Conservation (phyloP, 2,113 vertebrate genomes). For the Muscicapa adusta region DNA sequence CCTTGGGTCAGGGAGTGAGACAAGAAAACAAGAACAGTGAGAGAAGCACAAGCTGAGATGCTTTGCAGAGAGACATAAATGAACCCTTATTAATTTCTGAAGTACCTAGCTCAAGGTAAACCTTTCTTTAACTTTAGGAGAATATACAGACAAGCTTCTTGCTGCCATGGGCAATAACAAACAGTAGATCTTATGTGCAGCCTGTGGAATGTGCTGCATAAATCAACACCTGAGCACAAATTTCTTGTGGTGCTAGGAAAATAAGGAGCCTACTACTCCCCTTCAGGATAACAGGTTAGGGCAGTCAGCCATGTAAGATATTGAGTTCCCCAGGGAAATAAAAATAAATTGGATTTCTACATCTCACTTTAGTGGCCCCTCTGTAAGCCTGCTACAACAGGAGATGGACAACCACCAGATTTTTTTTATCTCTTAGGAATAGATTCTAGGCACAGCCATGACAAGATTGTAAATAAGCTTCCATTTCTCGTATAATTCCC, state of each 20-base stretch:
- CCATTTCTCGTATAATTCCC: background rate
- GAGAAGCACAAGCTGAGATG: background rate
- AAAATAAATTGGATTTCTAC: background rate
- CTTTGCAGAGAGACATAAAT: background rate
- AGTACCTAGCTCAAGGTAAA: background rate
- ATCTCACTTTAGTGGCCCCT: background rate
- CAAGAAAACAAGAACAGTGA: background rate
- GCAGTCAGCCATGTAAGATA: background rate
- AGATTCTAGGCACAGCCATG: background rate
- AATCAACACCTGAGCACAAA: background rate
- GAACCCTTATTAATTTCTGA: background rate
- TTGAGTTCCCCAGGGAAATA: background rate
- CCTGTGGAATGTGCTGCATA: background rate
- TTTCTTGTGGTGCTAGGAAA: background rate
- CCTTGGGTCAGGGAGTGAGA: conserved; percentile 48
- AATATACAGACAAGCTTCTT: background rate
- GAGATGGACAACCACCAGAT: background rate
- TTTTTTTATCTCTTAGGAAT: background rate
- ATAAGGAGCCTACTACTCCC: background rate
- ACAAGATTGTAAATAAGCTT: background rate
- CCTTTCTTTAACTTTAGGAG: background rate
- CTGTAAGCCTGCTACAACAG: background rate
- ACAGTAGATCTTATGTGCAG: background rate
- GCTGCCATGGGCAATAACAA: background rate
- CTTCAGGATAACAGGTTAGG: background rate